A percentile compares a stretch with the other conserved stretches of the same genome.
Conservation (phyloP, 2,113 vertebrate species). For the Delphinus delphis region DNA sequence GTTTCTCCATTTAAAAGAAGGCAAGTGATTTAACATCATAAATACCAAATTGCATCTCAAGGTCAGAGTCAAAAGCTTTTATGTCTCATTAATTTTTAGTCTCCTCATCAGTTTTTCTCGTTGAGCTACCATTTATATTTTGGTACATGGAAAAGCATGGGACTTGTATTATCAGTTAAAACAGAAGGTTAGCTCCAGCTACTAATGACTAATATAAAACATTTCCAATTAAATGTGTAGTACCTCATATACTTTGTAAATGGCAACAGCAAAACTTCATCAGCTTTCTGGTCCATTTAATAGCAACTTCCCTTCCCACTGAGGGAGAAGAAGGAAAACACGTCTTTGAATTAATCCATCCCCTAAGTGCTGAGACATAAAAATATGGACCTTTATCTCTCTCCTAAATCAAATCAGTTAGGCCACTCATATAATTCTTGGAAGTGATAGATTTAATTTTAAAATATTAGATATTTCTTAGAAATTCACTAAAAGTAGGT, state of each 20-base stretch:
- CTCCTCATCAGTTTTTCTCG: constrained; percentile 40
- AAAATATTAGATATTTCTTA: background rate
- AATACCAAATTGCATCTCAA: constrained; percentile 56
- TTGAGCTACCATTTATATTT: background rate
- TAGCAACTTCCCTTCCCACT: background rate
- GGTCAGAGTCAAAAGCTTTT: constrained; percentile 61
- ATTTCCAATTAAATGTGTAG: background rate
- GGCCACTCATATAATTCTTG: background rate
- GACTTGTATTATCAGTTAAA: background rate
- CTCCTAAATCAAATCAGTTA: background rate
- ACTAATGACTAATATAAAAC: constrained; percentile 11
- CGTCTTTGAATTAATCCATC: background rate
- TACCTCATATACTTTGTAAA: background rate
- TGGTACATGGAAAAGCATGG: background rate
- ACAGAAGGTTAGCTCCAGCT: background rate
- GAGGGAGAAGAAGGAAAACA: background rate
- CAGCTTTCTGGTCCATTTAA: background rate
- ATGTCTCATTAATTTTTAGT: constrained; percentile 57
- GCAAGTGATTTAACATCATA: constrained; percentile 52
- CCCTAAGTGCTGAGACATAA: background rate
- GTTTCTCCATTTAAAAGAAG: constrained; percentile 52
- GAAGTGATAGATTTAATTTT: background rate
- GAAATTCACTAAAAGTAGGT: background rate
- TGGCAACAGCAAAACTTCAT: background rate
- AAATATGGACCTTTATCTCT: background rate